Evolutionary conservation across 2,113 vertebrate species (phyloP), one percentile per base, ranked within the genome.

Genomic region (Collichthys lucidus): DNA sequence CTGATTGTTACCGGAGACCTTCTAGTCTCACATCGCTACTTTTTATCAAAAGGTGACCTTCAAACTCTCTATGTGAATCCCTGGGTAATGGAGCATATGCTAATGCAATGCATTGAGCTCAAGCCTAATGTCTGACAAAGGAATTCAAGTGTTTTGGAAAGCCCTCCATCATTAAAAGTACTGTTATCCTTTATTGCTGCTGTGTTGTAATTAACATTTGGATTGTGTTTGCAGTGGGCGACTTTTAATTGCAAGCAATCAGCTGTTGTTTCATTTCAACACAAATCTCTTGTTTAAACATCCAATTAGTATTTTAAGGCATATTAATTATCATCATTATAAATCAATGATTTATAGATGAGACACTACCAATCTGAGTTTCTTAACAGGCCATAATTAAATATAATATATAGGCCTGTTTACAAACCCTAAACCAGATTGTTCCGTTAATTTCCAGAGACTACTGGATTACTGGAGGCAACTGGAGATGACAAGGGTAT

Each of bases 31-130:
- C 53, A 42, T 74, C 65, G 29, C 55, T 65, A 77, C 75, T 68
- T 74, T 78, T 77, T 65, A 46, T 85, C 72, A 88, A 88, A 89
- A 77, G 83, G 76, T 82, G 84, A 87, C 86, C 82, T 85, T 87
- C 82, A 82, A 70, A 66, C 80, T 35, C 20, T 80, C 50, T 4
- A 17, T 72, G 84, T 87, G 83, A 79, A 61, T 85, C 29, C 52
- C 63, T 40, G 69, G 73, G 62, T 83, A 88, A 86, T 79, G 77
- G 80, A 50, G 74, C 81, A 47, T 64, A 56, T 63, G 80, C 78
- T 88, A 80, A 88, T 88, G 52, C 26, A 26, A 55, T 66, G 73
- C 79, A 77, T 79, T 73, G 65, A 78, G 79, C 77, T 53, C 17
- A 4, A 77, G 59, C 40, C 66, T 55, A 29, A 35, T 64, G 76